These are phyloP conservation scores for Sympetrum striolatum DNA, from an alignment of 2,888 invertebrate genomes.

Conservation along the genomic window DNA sequence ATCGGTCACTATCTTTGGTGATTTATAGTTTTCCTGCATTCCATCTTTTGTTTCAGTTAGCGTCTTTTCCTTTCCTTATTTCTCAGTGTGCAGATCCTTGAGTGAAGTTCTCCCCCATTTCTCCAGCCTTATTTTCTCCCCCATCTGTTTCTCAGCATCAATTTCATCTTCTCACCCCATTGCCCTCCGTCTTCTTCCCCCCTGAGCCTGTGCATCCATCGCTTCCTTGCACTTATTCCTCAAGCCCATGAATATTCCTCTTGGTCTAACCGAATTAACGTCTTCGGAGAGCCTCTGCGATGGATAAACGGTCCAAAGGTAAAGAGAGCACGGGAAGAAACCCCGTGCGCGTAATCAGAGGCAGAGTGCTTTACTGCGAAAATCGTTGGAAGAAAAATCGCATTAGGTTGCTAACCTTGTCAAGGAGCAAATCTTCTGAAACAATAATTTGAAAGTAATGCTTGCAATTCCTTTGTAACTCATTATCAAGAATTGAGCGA, in stretches of 20 bases:
- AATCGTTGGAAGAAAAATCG: neutral
- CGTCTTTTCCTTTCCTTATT: too few species aligned
- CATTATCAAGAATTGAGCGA: too few species aligned
- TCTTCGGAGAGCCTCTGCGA: neutral
- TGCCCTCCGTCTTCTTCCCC: neutral
- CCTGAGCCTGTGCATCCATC: neutral
- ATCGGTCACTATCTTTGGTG: too few species aligned
- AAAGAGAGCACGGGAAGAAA: neutral
- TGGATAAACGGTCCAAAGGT: neutral
- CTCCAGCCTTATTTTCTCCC: too few species aligned
- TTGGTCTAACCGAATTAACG: neutral
- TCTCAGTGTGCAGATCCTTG: too few species aligned
- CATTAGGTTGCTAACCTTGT: too few species aligned
- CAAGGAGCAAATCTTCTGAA: too few species aligned
- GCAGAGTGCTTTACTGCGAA: neutral
- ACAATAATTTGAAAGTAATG: too few species aligned
- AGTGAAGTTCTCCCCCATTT: too few species aligned
- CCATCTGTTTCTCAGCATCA: neutral
- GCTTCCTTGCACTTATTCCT: neutral
- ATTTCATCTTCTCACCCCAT: neutral
- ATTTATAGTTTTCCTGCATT: too few species aligned
- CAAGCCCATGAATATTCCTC: neutral
- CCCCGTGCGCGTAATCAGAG: neutral
- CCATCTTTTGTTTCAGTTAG: too few species aligned
- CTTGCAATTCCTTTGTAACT: too few species aligned